Evolutionary conservation across 2,797 vertebrate species (phyloP), one percentile per base, ranked within the genome.

Genomic region (Phrynocephalus forsythii): DNA sequence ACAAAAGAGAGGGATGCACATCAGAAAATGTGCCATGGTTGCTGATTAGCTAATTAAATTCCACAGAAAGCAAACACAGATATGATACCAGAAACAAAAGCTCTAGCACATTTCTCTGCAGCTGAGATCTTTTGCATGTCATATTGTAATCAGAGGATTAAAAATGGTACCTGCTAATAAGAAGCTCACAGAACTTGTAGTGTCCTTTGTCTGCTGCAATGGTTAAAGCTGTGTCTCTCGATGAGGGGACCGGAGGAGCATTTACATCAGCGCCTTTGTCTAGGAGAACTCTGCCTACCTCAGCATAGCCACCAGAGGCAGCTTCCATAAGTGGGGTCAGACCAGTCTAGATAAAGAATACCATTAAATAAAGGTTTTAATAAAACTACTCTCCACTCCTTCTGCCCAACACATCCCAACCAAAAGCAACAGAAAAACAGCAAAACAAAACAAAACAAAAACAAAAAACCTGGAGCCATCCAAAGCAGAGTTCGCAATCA

Each of bases 261-360:
- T 97, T 97, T 20, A 97, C 97, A 93, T 97, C 97, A 66, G 97
- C 97, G 91, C 97, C 97, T 96, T 97, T 97, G 94, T 97, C 97
- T 92, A 97, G 95, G 91, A 97, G 95, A 79, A 97, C 97, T 85
- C 97, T 94, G 92, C 97, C 97, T 75, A 97, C 97, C 88, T 97
- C 97, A 0, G 97, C 97, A 30, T 97, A 97, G 4, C 97, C 97
- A 86, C 97, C 97, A 86, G 97, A 97, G 15, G 97, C 97, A 68
- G 97, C 97, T 97, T 97, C 97, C 97, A 97, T 97, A 82, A 97
- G 79, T 0, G 97, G 97, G 4, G 97, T 97, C 68, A 97, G 96
- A 79, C 97, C 97, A 87, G 97, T 97, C 97, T 97, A 86, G 5
- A 10, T 90, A 56, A 78, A 89, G 38, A 28, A 79, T 66, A 56